Conservation (phyloP, 2,797 vertebrate species). For the Enteromius treurensis region DNA sequence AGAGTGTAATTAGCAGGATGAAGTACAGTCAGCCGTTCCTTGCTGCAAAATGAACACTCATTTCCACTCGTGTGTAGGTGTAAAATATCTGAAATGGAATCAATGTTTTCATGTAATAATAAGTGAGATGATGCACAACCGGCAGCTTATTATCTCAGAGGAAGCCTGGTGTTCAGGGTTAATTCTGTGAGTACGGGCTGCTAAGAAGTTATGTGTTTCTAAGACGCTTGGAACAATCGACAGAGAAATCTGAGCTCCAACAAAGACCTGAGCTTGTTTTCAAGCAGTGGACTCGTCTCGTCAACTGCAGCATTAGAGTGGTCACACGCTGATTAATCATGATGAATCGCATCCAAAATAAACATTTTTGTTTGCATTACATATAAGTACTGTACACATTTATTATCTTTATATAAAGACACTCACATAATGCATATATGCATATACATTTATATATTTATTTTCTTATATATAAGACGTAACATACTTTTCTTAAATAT, state of each 20-base stretch:
- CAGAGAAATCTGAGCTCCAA: constrained; percentile 5
- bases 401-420: too few relatives aligned
- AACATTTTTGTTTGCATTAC: too few relatives aligned
- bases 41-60: background rate
- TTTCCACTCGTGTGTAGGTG: background rate
- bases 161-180: too few relatives aligned
- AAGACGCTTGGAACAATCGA: background rate
- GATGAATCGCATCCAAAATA: too few relatives aligned
- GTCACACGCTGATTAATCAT: too few relatives aligned
- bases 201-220: background rate
- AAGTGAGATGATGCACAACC: background rate
- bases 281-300: background rate
- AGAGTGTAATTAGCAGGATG: background rate
- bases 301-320: background rate
- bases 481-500: too few relatives aligned
- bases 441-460: too few relatives aligned
- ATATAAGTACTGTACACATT: too few relatives aligned
- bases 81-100: background rate
- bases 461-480: too few relatives aligned
- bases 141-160: background rate
- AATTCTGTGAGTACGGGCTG: background rate
- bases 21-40: background rate
- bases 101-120: background rate
- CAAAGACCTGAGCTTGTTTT: background rate
- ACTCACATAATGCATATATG: too few relatives aligned